Evolutionary conservation across 35 echinoderm and acorn worm genomes (phyloP).

Genomic region (Hemicentrotus pulcherrimus): DNA sequence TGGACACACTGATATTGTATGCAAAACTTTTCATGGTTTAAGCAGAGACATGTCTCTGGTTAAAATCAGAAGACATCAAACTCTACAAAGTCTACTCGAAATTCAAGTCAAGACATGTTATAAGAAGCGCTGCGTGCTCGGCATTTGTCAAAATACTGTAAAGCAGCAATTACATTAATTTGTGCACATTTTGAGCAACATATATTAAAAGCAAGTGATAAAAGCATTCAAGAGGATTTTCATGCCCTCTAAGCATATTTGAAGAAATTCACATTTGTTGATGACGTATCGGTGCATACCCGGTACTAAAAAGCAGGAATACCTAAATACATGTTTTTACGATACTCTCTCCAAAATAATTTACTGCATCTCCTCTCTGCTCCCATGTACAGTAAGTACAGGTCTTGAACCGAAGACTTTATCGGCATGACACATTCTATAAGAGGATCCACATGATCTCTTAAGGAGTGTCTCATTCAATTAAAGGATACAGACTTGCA

Average conservation of each 20-base stretch:
- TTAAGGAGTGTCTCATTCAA: neutral
- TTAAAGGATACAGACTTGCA: neutral
- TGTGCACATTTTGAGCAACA: neutral
- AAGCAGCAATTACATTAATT: neutral
- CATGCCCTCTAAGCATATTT: neutral
- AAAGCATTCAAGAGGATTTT: no score
- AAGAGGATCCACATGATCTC: neutral
- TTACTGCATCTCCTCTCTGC: neutral
- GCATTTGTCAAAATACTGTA: no score
- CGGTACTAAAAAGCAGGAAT: neutral
- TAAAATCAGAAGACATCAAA: no score
- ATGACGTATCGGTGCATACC: neutral
- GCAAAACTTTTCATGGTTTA: no score
- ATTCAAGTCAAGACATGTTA: no score
- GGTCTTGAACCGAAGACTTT: no score
- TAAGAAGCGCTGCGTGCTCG: no score
- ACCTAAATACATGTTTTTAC: neutral
- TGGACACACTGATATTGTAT: no score
- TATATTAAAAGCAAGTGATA: neutral
- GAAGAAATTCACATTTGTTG: neutral
- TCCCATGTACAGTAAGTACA: no score
- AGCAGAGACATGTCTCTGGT: no score
- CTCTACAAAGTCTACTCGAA: no score
- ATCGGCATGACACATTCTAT: neutral
- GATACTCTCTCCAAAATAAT: neutral